Conservation (phyloP, 2,888 invertebrate genomes). For the Drosophila recens region DNA sequence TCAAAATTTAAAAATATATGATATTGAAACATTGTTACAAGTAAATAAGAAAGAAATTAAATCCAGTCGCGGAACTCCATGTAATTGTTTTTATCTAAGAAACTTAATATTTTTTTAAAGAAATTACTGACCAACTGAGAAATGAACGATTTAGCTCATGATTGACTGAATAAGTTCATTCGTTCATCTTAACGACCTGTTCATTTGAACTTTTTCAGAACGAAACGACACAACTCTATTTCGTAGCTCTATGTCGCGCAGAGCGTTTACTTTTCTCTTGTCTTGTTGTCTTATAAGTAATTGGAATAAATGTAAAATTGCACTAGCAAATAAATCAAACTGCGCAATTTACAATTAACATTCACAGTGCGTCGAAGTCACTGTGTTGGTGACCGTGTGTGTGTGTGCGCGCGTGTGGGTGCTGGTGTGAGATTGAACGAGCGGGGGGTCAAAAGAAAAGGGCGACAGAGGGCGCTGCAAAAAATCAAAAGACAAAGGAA, state of each 20-base stretch:
- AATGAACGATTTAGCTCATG: too few species aligned
- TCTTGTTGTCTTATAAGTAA: conserved; percentile 30
- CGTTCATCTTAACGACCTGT: too few species aligned
- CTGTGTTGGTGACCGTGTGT: conserved; percentile 26
- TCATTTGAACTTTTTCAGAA: too few species aligned
- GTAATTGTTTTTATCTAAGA: too few species aligned
- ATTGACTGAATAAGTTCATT: too few species aligned
- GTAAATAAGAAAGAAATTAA: too few species aligned
- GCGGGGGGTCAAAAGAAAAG: conserved; percentile 27
- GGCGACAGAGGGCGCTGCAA: conserved; percentile 32
- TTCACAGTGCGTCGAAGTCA: conserved; percentile 31
- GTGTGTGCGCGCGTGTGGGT: conserved; percentile 32
- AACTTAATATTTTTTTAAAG: too few species aligned
- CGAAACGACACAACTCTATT: too few species aligned
- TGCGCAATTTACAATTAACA: conserved; percentile 53
- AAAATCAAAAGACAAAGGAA: conserved; percentile 61
- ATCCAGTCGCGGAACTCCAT: too few species aligned
- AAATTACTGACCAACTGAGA: too few species aligned
- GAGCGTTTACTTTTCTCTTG: conserved; percentile 46
- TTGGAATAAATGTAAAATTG: conserved; percentile 50
- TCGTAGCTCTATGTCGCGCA: conserved; percentile 20
- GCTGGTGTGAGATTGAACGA: conserved; percentile 23
- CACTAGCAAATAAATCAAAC: conserved; percentile 47
- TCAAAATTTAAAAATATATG: too few species aligned
- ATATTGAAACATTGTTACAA: too few species aligned